Base-by-base conservation (phyloP, 2,888 invertebrate species). In the Limenitis camilla region DNA sequence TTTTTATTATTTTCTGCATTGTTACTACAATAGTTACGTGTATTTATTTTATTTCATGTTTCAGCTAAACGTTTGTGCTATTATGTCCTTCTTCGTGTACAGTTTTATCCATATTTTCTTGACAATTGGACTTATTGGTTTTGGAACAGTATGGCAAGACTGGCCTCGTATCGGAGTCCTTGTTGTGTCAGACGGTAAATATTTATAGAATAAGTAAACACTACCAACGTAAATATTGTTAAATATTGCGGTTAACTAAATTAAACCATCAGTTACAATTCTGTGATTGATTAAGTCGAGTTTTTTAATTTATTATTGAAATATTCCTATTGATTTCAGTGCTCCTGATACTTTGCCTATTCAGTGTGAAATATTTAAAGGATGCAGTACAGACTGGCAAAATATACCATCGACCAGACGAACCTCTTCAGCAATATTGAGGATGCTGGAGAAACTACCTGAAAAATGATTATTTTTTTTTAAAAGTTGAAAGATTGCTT, bases 341-440 rank as follows among this genome's bases (percentile, higher is more conserved):
- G 69, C 73, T 86, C 69, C 75, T 85, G 63, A 74, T 86, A 61
- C 61, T 81, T 71, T 86, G 85, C 64, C 68, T 87, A 52, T 84
- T 86, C 67, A 78, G 86, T 59, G 82, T 87, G 60, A 85, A 84
- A 67, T 83, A 87, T 63, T 67, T 87, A 52, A 81, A 84, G 78
- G 86, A 85, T 67, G 86, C 86, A 9, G 85, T 86, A 46, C 69
- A 81, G 29, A 76, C 76, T 11, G 86, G 86, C 5, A 73, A 85
- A 67, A 77, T 87, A 47, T 87, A 87, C 72, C 78, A 78, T 56
- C 71, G 77, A 3, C 86, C 86, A 0, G 85, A 83, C 40, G 80
- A 85, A 65, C 19, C 45, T 19, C 29, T 45, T 30, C 30, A 41
- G 9, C 29, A 39, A 38, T 50, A 50, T 43, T 50, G 32, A 50